Evolutionary conservation across 2,797 vertebrate genomes (phyloP), one percentile per base, ranked within the genome.

Genomic region (Arremon brunneinucha): DNA sequence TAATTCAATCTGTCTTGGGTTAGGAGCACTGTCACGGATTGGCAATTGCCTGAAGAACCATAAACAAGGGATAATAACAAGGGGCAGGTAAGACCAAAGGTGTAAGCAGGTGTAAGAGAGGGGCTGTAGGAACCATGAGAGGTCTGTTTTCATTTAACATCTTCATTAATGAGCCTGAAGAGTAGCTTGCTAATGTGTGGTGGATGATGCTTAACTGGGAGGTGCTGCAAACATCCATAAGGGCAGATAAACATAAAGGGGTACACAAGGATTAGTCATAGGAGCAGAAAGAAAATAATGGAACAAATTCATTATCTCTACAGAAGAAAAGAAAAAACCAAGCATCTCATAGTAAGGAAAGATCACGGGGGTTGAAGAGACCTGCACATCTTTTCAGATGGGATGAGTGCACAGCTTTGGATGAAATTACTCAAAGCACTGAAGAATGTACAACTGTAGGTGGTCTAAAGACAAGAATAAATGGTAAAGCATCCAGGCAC

Each of bases 11-110:
- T 89, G 71, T 83, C 49, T 95, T 94, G 89, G 87, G 92, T 96
- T 93, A 95, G 89, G 56, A 92, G 76, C 84, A 39, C 80, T 94
- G 95, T 94, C 94, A 94, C 13, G 30, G 90, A 87, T 67, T 97
- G 87, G 82, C 89, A 96, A 93, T 91, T 94, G 93, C 94, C 89
- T 94, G 94, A 90, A 96, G 92, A 95, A 91, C 93, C 95, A 94
- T 95, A 96, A 96, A 96, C 90, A 95, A 94, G 69, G 81, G 91
- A 96, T 96, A 92, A 94, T 93, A 91, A 92, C 72, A 93, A 92
- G 60, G 88, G 88, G 77, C 91, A 96, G 63, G 56, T 94, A 87
- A 93, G 91, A 84, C 56, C 95, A 96, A 96, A 94, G 89, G 71
- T 94, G 52, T 86, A 74, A 92, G 85, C 65, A 91, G 79, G 65